Evolutionary conservation across 2,888 invertebrate genomes (phyloP), one percentile per base, ranked within the genome.

Genomic region (Meliscaeva auricollis): DNA sequence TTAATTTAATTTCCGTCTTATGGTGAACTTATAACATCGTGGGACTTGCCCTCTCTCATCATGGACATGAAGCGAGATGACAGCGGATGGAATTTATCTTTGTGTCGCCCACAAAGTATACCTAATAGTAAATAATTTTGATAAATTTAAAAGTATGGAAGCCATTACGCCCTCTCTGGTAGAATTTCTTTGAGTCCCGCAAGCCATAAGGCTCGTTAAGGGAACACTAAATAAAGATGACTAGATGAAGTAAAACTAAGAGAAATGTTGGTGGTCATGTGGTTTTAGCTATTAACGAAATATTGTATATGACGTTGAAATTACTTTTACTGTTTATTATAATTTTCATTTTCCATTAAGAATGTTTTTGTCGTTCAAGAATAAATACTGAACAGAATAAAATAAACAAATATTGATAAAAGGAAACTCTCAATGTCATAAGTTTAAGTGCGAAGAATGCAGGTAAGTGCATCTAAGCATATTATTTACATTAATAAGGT

Each of bases 1-100:
- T 84, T 79, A 84, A 84, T 84, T 80, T 76, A 84, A 84, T 84
- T 84, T 84, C 84, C 80, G 84, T 76, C 72, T 76, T 80, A 80
- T 66, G 60, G 64, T 76, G 62, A 60, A 60, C 70, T 75, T 75
- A 74, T 66, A 56, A 50, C 58, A 44, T 60, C 72, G 82, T 68
- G 66, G 56, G 77, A 73, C 41, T 62, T 41, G 13, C 44, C n/a
- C 48, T 66, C 32, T 48, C 20, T 50, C 35, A 7, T 41, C 32
- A 30, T 62, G 68, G 56, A 74, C 69, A 73, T 17, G 9, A 60
- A 60, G 46, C 13, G 20, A 22, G 35, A 50, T 17, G 22, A 20
- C 15, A 48, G 46, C 46, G 52, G 62, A 46, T 32, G 13, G 30
- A 17, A 75, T 69, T 60, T 26, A 46, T 54, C 38, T 60, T 66